A percentile compares a stretch with the other conserved stretches of the same genome.
Evolutionary conservation across 2,888 invertebrate genomes (phyloP).

Genomic region (Ephialtes manifestator): DNA sequence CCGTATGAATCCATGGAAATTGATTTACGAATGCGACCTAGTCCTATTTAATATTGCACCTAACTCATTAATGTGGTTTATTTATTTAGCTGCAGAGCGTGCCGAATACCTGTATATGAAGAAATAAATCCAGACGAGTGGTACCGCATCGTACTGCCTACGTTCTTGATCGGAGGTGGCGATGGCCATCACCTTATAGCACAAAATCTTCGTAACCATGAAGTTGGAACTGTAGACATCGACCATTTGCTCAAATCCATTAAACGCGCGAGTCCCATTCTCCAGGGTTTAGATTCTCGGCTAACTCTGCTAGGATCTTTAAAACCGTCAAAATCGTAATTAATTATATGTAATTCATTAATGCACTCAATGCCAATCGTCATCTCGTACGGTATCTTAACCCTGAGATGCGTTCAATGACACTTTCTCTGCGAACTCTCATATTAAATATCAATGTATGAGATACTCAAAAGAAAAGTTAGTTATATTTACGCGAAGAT

Average conservation of each 20-base stretch:
- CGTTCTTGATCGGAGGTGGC: constrained; percentile 87
- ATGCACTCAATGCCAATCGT: background rate
- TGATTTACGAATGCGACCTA: background rate
- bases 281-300: constrained; percentile 88
- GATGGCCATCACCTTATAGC: constrained; percentile 89
- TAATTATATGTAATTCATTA: background rate
- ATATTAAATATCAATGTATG: no score
- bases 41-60: background rate
- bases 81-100: constrained; percentile 87
- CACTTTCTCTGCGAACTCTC: background rate
- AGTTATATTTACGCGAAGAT: no score
- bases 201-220: constrained; percentile 87
- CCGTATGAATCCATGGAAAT: background rate
- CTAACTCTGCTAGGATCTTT: constrained; percentile 77
- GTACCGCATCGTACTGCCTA: constrained; percentile 89
- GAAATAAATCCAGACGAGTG: constrained; percentile 87
- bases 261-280: constrained; percentile 86
- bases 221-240: constrained; percentile 87
- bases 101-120: constrained; percentile 89
- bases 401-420: background rate
- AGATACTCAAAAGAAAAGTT: no score
- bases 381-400: background rate
- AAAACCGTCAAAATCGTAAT: background rate
- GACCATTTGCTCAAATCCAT: constrained; percentile 87
- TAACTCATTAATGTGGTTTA: background rate